Percentiles rank a stretch among this genome's conserved stretches.
Evolutionary conservation across 2,888 invertebrate genomes (phyloP).

Genomic region (Hirtodrosophila histrioides): DNA sequence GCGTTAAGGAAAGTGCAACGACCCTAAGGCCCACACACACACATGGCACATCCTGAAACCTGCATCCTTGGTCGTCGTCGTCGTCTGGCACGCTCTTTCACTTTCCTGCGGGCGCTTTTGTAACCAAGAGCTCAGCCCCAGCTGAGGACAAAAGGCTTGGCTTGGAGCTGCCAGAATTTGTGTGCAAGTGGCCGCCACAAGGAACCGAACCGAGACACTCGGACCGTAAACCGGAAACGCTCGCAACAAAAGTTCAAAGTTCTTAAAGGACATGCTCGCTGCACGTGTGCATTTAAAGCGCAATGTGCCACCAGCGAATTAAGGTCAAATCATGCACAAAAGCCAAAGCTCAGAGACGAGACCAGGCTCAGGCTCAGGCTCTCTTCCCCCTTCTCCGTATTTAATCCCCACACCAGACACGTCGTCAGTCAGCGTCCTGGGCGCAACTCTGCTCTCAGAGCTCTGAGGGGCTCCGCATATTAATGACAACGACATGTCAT

Average conservation of each 20-base stretch:
- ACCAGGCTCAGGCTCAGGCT: too few relatives aligned
- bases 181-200: constrained; percentile 41
- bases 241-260: constrained; percentile 55
- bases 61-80: constrained; percentile 33
- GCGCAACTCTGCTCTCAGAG: neutral
- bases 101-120: constrained; percentile 70
- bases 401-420: constrained; percentile 5
- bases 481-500: constrained; percentile 50
- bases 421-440: constrained; percentile 26
- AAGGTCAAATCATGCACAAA: constrained; percentile 74
- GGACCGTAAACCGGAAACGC: constrained; percentile 64
- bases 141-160: constrained; percentile 55
- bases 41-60: constrained; percentile 22
- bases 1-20: constrained; percentile 44
- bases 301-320: constrained; percentile 73
- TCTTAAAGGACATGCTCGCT: constrained; percentile 43
- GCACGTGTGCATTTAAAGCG: constrained; percentile 60
- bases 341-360: constrained; percentile 22
- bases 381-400: neutral
- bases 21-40: constrained; percentile 40
- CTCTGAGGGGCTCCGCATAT: constrained; percentile 34
- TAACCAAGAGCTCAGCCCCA: constrained; percentile 25
- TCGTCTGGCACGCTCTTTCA: constrained; percentile 48
- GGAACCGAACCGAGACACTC: constrained; percentile 21
- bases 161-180: constrained; percentile 13